Evolutionary conservation across 2,888 invertebrate genomes (phyloP).

Genomic region (Zelleria hepariella): DNA sequence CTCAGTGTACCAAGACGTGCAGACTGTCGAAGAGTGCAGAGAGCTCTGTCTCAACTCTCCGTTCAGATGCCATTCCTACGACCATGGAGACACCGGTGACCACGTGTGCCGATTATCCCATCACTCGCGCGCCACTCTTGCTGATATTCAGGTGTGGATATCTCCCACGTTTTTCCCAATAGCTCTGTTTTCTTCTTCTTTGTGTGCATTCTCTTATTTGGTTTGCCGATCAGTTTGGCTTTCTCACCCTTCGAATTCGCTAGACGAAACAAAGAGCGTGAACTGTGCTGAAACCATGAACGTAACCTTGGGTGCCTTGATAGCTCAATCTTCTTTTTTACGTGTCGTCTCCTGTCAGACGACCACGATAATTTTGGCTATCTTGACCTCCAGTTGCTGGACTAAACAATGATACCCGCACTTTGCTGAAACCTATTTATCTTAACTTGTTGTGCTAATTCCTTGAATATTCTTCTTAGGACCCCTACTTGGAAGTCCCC

Average conservation of each 20-base stretch:
- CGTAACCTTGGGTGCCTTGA: no score
- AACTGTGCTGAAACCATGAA: no score
- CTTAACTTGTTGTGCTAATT: background rate
- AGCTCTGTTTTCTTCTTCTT: no score
- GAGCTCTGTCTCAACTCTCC: conserved; percentile 91
- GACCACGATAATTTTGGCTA: no score
- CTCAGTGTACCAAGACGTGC: conserved; percentile 91
- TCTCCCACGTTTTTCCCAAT: background rate
- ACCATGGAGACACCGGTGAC: conserved; percentile 94
- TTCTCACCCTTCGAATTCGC: no score
- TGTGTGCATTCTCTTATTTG: background rate
- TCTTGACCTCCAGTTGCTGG: no score
- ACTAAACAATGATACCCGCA: no score
- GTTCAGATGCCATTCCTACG: conserved; percentile 93
- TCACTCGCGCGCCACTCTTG: conserved; percentile 89
- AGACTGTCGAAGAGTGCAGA: conserved; percentile 88
- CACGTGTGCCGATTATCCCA: conserved; percentile 94
- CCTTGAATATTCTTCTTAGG: conserved; percentile 60
- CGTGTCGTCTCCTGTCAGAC: no score
- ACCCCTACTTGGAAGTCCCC: conserved; percentile 91
- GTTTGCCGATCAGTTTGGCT: background rate
- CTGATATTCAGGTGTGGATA: conserved; percentile 82
- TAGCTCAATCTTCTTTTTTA: no score
- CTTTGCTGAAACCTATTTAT: no score
- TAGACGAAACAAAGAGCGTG: no score